Conservation (phyloP, 2,888 invertebrate species). For the Drosophila kanekoi region DNA sequence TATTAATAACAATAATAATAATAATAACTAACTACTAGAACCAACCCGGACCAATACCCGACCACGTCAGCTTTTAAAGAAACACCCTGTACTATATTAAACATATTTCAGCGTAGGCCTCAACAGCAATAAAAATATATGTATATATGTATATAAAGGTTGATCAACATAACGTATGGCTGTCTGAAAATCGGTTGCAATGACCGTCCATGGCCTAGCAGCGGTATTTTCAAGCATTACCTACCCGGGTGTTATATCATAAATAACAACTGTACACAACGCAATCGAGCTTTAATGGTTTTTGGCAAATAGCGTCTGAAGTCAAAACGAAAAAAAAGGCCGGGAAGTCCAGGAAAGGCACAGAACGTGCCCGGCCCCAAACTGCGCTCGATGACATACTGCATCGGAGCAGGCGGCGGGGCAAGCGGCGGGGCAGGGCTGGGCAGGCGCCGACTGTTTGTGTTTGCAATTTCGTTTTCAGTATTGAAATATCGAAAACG, state of each 20-base stretch:
- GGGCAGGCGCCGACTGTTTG: constrained; percentile 24
- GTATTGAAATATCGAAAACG: constrained; percentile 64
- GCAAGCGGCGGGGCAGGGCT: neutral
- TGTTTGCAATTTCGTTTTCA: constrained; percentile 75
- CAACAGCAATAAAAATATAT: neutral
- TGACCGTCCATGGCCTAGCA: constrained; percentile 74
- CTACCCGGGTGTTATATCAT: constrained; percentile 64
- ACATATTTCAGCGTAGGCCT: constrained; percentile 19
- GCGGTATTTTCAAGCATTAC: constrained; percentile 32
- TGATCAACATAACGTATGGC: neutral
- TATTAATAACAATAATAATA: neutral
- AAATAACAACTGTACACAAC: constrained; percentile 54
- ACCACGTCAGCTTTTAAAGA: neutral
- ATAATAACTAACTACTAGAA: neutral
- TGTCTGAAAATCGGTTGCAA: constrained; percentile 38
- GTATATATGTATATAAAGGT: neutral
- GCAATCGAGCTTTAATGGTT: constrained; percentile 58
- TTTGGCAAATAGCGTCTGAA: constrained; percentile 71
- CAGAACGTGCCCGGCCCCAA: constrained; percentile 69
- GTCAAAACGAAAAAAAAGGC: constrained; percentile 47
- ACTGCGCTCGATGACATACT: constrained; percentile 5
- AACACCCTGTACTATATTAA: neutral
- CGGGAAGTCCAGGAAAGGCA: constrained; percentile 73
- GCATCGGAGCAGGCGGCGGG: constrained; percentile 2
- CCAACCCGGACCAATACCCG: neutral